phyloP scores from a whole-genome alignment of 1,140 invertebrate species.

The Stegodyphus dumicola region DNA sequence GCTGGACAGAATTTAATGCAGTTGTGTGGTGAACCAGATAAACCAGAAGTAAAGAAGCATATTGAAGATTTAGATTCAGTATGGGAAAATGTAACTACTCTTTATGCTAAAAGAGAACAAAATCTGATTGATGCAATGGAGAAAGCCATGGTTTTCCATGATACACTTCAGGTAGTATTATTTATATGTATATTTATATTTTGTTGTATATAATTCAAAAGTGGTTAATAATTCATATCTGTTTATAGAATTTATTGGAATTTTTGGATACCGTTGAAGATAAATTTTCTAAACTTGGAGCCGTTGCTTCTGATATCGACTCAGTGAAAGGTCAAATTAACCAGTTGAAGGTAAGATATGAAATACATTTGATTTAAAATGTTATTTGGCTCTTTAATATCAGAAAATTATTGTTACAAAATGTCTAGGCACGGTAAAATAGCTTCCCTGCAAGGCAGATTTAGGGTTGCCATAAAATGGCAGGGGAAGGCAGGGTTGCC shows the following conservation, averaged over 20 bases:
- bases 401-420: too few species aligned
- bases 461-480: too few species aligned
- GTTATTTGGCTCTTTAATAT: too few species aligned
- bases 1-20: conserved; percentile 92
- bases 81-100: conserved; percentile 92
- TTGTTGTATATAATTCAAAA: not conserved
- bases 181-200: conserved; percentile 3
- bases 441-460: too few species aligned
- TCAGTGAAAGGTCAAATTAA: conserved; percentile 93
- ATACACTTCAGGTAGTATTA: conserved; percentile 78
- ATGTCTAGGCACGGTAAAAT: too few species aligned
- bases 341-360: conserved; percentile 77
- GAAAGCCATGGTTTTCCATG: conserved; percentile 98
- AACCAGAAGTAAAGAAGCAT: conserved; percentile 97
- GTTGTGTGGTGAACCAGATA: conserved; percentile 93
- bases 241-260: conserved; percentile 78
- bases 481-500: too few species aligned
- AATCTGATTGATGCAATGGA: conserved; percentile 97
- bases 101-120: conserved; percentile 92
- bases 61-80: conserved; percentile 94
- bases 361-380: not conserved
- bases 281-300: conserved; percentile 83
- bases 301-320: conserved; percentile 91
- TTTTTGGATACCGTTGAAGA: conserved; percentile 92
- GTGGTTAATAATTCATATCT: not conserved